Base-by-base conservation (phyloP, 2,113 vertebrate genomes). In the Calonectris borealis region DNA sequence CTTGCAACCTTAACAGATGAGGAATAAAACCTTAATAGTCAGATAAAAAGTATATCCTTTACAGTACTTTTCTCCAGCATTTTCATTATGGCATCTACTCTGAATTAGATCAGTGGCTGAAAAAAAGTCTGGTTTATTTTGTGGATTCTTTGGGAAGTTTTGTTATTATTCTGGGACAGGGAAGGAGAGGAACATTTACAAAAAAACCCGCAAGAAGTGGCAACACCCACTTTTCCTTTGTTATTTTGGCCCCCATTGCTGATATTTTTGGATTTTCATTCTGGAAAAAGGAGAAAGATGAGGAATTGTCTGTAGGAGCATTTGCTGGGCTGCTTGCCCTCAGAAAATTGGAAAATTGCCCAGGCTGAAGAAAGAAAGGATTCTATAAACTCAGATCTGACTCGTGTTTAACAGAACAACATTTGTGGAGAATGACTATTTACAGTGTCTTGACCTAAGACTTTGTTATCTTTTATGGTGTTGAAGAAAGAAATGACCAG, bases 181-280 rank as follows among this genome's bases (percentile, higher is more conserved):
- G 36, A 77, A 87, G 32, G 52, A 90, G 26, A 87, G 48, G n/a
- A 93, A 90, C 72, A 88, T 80, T 86, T 60, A 83, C 27, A 81
- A 79, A 83, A 96, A 93, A 57, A 0, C 75, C 95, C 61, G 76
- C 76, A 94, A 96, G 52, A 85, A 88, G 32, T 52, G 36, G 73
- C 77, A 94, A 95, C 87, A 90, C 55, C 71, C 93, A 90, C 83
- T 96, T 71, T 51, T 89, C 64, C 64, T 93, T 94, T 96, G 86
- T 94, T 94, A 90, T 88, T 94, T 93, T 95, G 90, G 88, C 66
- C 60, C 54, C 38, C 18, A 58, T 9, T 52, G 58, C 79, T 80
- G 65, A 55, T 90, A 92, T 83, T 95, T 94, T 96, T 84, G 73
- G 91, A 90, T 79, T 96, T 97, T 97, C 82, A 72, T 83, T 95